phyloP scores from a whole-genome alignment of 2,797 vertebrate species.

The Liasis olivaceus region DNA sequence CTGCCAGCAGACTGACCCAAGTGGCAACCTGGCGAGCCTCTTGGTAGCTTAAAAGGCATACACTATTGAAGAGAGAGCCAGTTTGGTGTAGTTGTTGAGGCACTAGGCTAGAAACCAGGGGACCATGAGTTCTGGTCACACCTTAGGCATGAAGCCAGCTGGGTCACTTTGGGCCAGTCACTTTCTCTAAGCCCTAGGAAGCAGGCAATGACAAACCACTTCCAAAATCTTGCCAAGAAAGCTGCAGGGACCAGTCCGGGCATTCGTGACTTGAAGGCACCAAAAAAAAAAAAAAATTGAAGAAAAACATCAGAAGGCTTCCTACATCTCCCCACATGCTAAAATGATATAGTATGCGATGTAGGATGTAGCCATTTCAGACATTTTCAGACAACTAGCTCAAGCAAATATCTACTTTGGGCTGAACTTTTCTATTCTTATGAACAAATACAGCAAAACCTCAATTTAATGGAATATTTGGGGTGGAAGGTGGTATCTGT shows the following conservation, averaged over 20 bases:
- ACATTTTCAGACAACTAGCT: neutral
- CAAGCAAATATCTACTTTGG: no score
- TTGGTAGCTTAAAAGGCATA: neutral
- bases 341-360: neutral
- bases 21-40: constrained; percentile 6
- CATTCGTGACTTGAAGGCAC: neutral
- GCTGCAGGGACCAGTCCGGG: neutral
- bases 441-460: neutral
- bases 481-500: neutral
- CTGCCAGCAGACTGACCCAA: constrained; percentile 11
- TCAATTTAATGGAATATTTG: neutral
- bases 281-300: neutral
- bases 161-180: neutral
- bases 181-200: neutral
- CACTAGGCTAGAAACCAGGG: neutral
- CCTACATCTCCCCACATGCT: neutral
- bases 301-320: neutral
- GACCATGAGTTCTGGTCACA: no score
- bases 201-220: neutral
- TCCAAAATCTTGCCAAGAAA: neutral
- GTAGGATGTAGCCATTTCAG: neutral
- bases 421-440: neutral
- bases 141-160: no score
- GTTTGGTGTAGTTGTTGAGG: neutral
- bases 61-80: neutral